These are phyloP conservation scores for Bubalus kerabau DNA, from an alignment of 2,113 vertebrate genomes.

Conservation along the genomic window DNA sequence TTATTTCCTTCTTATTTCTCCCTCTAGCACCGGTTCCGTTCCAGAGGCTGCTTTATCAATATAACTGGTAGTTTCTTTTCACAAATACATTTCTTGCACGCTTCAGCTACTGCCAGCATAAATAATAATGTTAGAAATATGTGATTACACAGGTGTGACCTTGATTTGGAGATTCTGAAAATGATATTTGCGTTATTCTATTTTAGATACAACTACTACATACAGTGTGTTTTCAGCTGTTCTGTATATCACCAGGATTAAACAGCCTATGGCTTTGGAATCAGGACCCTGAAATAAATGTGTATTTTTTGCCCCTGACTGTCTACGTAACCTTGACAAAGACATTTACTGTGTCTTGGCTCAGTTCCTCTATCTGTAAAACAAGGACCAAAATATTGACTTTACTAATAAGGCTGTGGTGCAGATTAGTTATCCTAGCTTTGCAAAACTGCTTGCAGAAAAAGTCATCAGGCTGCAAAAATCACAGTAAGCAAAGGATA, in stretches of 20 bases:
- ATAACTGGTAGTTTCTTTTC: constrained; percentile 23
- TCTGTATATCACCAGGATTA: constrained; percentile 20
- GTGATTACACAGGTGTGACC: constrained; percentile 18
- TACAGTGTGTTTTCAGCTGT: not conserved
- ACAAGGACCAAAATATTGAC: constrained; percentile 66
- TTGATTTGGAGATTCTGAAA: constrained; percentile 26
- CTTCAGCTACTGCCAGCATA: not conserved
- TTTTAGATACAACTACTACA: constrained; percentile 8
- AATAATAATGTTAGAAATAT: constrained; percentile 31
- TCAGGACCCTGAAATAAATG: constrained; percentile 48
- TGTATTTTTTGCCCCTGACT: constrained; percentile 7
- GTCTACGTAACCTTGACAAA: constrained; percentile 63
- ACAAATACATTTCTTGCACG: not conserved
- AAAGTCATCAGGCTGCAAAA: constrained; percentile 27
- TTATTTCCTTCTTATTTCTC: not conserved
- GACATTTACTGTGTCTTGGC: constrained; percentile 57
- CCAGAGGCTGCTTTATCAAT: constrained; percentile 18
- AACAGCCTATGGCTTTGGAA: constrained; percentile 15
- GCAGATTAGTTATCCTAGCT: constrained; percentile 72
- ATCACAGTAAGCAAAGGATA: constrained; percentile 21
- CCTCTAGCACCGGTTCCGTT: not conserved
- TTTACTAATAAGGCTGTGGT: constrained; percentile 57
- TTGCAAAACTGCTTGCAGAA: constrained; percentile 47
- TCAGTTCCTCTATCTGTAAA: constrained; percentile 58
- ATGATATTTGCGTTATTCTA: constrained; percentile 19